Evolutionary conservation across 2,888 invertebrate species (phyloP), one percentile per base, ranked within the genome.

Genomic region (Idaea straminata): DNA sequence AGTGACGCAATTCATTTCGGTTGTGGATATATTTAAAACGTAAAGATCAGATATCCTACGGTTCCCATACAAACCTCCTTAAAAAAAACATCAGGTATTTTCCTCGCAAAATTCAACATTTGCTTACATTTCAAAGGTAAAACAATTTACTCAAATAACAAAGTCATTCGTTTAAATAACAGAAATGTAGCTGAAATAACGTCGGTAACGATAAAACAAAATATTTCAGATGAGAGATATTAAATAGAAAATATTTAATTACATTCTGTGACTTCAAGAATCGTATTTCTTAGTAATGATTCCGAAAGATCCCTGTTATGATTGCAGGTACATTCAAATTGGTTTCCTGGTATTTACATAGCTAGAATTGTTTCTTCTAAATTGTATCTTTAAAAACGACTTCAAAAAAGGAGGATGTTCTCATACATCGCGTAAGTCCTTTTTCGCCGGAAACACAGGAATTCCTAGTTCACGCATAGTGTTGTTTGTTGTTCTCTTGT

Each of bases 181-280:
- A 47, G 47, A 47, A 47, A 47, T 47, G 47, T 13, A 4, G 10
- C 10, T 47, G 47, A 47, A 47, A 47, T 47, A 13, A 7, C 47
- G 47, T 13, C 13, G 47, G 47, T 47, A 47, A 47, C 47, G 47
- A 47, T 47, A 47, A 47, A 13, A 47, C 47, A 47, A 47, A 47
- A 47, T 47, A 47, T 47, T 47, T 47, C 47, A 10, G 47, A 47
- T 47, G 47, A 47, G 47, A 47, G 13, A 47, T 47, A 47, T 47
- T 47, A 47, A 47, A 47, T 47, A 47, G 47, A 47, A 47, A 47
- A 47, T 47, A 47, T 47, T 47, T 47, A 47, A 47, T 47, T 47
- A 47, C 47, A 10, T 47, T 47, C 10, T 47, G 47, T 47, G 47
- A 47, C 10, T 47, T 47, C 10, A 47, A 47, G 47, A 47, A 6